phyloP scores from a whole-genome alignment of 2,113 vertebrate species.

The Holacanthus passer region DNA sequence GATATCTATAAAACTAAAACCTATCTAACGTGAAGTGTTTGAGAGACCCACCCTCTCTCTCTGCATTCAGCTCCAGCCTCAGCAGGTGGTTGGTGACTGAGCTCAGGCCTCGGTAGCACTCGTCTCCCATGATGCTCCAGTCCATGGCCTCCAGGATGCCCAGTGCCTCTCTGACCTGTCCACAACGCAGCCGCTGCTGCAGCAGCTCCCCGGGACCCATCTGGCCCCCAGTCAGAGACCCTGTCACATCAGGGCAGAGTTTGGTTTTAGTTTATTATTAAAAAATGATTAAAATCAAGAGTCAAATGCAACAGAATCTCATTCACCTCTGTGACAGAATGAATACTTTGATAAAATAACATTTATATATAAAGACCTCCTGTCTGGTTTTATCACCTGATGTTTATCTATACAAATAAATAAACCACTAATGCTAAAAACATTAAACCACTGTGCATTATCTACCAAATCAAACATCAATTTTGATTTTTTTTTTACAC shows the following conservation, averaged over 20 bases:
- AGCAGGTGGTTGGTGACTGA: constrained; percentile 93
- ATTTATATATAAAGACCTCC: too few relatives aligned
- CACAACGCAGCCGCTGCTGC: constrained; percentile 88
- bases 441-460: background rate
- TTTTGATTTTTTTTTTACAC: background rate
- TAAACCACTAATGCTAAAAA: background rate
- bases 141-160: constrained; percentile 92
- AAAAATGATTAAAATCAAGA: background rate
- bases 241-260: constrained; percentile 72
- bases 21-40: background rate
- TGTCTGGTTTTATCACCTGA: too few relatives aligned
- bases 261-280: background rate
- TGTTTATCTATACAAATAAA: background rate
- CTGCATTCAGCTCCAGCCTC: constrained; percentile 89
- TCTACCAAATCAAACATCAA: background rate
- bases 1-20: background rate
- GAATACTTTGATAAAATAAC: too few relatives aligned
- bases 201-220: constrained; percentile 88
- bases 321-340: background rate
- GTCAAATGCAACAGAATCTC: background rate
- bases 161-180: constrained; percentile 88
- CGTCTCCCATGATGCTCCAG: constrained; percentile 90
- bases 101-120: constrained; percentile 88
- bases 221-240: constrained; percentile 87
- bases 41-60: constrained; percentile 82